Evolutionary conservation across 1,140 invertebrate genomes (phyloP), one percentile per base, ranked within the genome.

Genomic region (Drosophila nannoptera): DNA sequence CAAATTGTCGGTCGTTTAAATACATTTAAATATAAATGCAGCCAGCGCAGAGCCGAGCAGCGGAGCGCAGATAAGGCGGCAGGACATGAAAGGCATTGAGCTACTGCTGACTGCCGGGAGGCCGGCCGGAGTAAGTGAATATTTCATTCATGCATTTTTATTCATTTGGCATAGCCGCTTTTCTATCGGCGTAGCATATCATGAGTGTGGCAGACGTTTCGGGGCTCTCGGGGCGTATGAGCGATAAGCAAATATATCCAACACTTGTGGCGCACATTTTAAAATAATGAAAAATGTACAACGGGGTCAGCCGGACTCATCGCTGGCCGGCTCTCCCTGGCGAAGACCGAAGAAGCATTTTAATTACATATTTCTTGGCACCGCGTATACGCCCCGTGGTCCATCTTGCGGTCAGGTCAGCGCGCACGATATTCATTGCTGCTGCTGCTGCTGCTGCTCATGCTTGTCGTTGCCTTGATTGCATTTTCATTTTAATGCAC

Each of bases 1-100:
- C 81, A 86, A 86, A 86, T 86, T 87, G 81, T 86, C 82, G 81
- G 81, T 86, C 81, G 82, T 82, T 86, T 86, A 86, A 86, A 86
- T 86, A 87, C 77, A 86, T 86, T 86, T 87, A 86, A 87, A 86
- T 86, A 87, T 81, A 87, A 83, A 78, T 83, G 78, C 81, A 76
- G 62, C 48, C 53, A 65, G 58, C 61, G 52, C 69, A 50, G 59
- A 46, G 59, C 45, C n/a, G n/a, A n/a, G n/a, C n/a, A n/a, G 64
- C 58, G 14, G 55, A 12, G 33, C 16, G 38, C 36, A 75, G 81
- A 84, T 84, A 83, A 84, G 80, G 31, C 32, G 56, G 9, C 42
- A 49, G 63, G 53, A 69, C 54, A 53, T 42, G 65, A 54, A 33
- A 58, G 36, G 56, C 54, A 61, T 56, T 69, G 40, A 69, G 65